Evolutionary conservation across 1,140 invertebrate species (phyloP).

Genomic region (Neoseiulus cucumeris): DNA sequence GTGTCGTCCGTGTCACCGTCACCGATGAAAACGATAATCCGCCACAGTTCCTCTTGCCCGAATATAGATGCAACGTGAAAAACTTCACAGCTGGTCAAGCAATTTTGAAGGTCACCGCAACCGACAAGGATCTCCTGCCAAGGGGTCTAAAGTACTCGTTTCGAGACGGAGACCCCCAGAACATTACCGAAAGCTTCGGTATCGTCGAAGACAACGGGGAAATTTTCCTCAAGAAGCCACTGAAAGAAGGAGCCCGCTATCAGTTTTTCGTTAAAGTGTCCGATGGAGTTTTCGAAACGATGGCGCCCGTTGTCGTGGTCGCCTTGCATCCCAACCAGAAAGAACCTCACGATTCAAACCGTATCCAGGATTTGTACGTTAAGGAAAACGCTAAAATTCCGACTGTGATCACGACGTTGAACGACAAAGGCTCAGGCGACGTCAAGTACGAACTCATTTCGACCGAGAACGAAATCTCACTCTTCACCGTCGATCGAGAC

Average conservation of each 20-base stretch:
- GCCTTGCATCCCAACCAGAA: conserved; percentile 45
- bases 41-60: conserved; percentile 51
- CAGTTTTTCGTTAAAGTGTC: conserved; percentile 71
- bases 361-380: conserved; percentile 51
- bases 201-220: conserved; percentile 47
- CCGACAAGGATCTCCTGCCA: conserved; percentile 32
- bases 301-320: conserved; percentile 55
- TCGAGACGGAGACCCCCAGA: conserved; percentile 38
- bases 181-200: conserved; percentile 39
- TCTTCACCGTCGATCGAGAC: conserved; percentile 48
- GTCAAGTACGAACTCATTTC: conserved; percentile 46
- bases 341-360: conserved; percentile 48
- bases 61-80: conserved; percentile 52
- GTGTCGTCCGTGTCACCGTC: conserved; percentile 52
- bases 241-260: conserved; percentile 51
- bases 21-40: conserved; percentile 68
- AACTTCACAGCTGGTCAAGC: conserved; percentile 40
- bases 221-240: conserved; percentile 36
- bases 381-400: conserved; percentile 48
- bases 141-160: conserved; percentile 48
- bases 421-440: conserved; percentile 15
- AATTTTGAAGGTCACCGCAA: conserved; percentile 40
- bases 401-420: conserved; percentile 25
- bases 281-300: conserved; percentile 52
- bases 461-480: conserved; percentile 34